A percentile compares a stretch with the other conserved stretches of the same genome.
These are phyloP conservation scores for Amphilophus citrinellus DNA, from an alignment of 2,113 vertebrate genomes.

Conservation along the genomic window DNA sequence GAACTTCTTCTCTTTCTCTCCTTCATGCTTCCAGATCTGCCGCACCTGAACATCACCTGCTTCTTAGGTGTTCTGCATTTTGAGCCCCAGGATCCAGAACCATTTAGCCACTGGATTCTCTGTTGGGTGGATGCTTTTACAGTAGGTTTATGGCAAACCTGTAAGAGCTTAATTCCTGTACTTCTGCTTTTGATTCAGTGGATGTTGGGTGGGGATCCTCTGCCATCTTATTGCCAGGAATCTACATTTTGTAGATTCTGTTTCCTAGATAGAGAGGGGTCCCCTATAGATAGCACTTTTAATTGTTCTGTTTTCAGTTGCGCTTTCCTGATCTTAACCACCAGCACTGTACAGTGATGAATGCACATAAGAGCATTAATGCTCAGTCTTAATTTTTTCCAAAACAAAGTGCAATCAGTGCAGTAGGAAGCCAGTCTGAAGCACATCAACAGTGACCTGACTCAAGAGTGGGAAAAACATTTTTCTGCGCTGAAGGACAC, in stretches of 20 bases:
- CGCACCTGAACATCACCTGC: neutral
- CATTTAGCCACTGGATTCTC: neutral
- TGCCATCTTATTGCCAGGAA: too few relatives aligned
- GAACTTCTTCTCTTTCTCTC: neutral
- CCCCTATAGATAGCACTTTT: too few relatives aligned
- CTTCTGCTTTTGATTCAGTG: neutral
- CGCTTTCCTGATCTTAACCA: neutral
- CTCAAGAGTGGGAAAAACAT: neutral
- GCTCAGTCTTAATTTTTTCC: neutral
- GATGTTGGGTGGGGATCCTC: too few relatives aligned
- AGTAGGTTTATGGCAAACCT: neutral
- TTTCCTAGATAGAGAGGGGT: too few relatives aligned
- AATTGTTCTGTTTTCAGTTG: neutral
- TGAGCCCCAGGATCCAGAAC: neutral
- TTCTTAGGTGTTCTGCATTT: neutral
- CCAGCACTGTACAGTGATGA: too few relatives aligned
- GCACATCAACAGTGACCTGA: neutral
- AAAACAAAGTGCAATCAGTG: neutral
- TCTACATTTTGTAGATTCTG: too few relatives aligned
- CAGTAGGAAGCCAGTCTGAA: neutral
- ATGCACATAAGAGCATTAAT: too few relatives aligned
- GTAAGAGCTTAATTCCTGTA: fast-evolving
- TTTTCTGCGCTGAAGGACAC: neutral
- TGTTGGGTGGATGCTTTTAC: fast-evolving
- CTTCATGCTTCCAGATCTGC: neutral